These are phyloP conservation scores for Notocelia uddmanniana DNA, from an alignment of 2,888 invertebrate genomes.

Conservation along the genomic window DNA sequence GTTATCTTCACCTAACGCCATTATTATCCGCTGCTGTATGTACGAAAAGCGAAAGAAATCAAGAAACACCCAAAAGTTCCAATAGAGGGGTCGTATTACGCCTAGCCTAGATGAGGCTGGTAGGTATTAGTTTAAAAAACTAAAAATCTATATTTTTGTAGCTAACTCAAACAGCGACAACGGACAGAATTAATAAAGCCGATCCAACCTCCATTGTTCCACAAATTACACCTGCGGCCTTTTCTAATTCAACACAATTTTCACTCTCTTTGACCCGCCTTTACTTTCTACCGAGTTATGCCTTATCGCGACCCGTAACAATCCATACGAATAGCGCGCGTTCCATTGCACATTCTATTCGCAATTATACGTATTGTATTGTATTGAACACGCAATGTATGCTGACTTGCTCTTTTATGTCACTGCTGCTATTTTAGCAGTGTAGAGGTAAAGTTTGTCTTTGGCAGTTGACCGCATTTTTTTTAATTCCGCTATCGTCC, in stretches of 20 bases:
- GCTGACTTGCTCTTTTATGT: not conserved
- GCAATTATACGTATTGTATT: too few species aligned
- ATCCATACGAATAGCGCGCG: not conserved
- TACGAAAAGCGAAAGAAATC: too few species aligned
- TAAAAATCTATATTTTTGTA: too few species aligned
- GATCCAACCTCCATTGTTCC: constrained; percentile 29
- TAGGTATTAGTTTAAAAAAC: too few species aligned
- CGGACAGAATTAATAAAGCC: not conserved
- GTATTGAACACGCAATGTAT: constrained; percentile 16
- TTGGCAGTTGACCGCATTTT: constrained; percentile 35
- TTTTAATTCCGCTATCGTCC: constrained; percentile 34
- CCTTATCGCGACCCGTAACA: not conserved
- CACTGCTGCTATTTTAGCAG: not conserved
- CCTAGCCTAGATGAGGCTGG: too few species aligned
- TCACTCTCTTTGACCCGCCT: constrained; percentile 44
- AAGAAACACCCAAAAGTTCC: too few species aligned
- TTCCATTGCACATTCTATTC: constrained; percentile 4
- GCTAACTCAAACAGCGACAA: not conserved
- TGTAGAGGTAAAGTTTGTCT: constrained; percentile 7
- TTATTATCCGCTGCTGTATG: too few species aligned
- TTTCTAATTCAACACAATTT: constrained; percentile 41
- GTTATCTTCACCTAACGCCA: too few species aligned
- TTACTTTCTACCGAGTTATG: constrained; percentile 42
- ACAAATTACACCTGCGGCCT: constrained; percentile 34
- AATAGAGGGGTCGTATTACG: too few species aligned